Conservation (phyloP, 2,888 invertebrate genomes). For the Megalurothrips usitatus region DNA sequence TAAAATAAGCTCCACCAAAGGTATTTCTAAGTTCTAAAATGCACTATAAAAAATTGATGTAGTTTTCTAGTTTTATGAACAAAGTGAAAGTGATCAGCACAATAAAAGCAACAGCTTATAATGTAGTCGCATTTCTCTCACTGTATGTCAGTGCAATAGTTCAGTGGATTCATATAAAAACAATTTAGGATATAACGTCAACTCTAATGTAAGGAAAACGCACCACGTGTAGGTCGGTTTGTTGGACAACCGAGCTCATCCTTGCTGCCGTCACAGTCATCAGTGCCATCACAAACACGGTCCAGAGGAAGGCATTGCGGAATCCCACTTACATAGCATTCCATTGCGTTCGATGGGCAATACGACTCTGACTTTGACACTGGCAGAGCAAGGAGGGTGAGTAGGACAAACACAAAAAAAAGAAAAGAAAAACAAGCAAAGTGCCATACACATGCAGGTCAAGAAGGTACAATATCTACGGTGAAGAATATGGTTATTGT, state of each 20-base stretch:
- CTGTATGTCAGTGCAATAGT: too few relatives aligned
- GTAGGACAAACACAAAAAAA: conserved; percentile 3
- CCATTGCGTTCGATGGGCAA: not conserved
- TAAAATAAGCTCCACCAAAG: too few relatives aligned
- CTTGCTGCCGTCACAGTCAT: conserved; percentile 56
- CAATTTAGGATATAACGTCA: not conserved
- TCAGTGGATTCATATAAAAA: not conserved
- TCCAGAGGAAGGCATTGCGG: conserved; percentile 54
- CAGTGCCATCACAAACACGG: conserved; percentile 54
- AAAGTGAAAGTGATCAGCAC: too few relatives aligned
- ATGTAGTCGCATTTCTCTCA: too few relatives aligned
- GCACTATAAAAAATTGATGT: too few relatives aligned
- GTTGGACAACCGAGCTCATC: conserved; percentile 47
- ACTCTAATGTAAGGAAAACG: not conserved
- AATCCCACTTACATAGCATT: not conserved
- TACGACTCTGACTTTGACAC: not conserved
- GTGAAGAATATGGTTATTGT: conserved; percentile 27
- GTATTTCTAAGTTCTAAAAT: too few relatives aligned
- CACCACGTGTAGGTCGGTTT: conserved; percentile 6
- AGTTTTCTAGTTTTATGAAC: too few relatives aligned
- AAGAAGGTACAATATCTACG: conserved; percentile 30
- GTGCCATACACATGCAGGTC: conserved; percentile 16
- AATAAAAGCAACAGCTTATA: too few relatives aligned
- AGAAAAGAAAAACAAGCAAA: not conserved
- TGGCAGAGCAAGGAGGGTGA: conserved; percentile 12